A percentile compares a stretch with the other conserved stretches of the same genome.
These are phyloP conservation scores for Athetis lepigone DNA, from an alignment of 2,888 invertebrate genomes.

Conservation along the genomic window DNA sequence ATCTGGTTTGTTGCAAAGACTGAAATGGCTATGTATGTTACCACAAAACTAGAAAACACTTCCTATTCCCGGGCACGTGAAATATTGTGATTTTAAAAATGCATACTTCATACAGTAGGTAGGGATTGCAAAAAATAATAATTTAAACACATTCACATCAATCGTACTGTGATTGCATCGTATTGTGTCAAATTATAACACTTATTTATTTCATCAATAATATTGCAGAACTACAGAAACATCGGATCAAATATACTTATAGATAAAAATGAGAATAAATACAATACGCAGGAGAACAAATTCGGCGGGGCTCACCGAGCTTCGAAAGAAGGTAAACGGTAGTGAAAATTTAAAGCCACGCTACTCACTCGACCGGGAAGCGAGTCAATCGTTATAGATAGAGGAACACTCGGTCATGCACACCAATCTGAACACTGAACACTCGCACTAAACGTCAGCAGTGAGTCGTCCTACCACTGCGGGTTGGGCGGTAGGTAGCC, in stretches of 20 bases:
- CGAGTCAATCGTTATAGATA: constrained; percentile 51
- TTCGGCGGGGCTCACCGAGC: constrained; percentile 45
- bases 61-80: constrained; percentile 12
- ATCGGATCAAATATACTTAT: constrained; percentile 45
- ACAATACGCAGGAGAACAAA: constrained; percentile 56
- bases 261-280: constrained; percentile 60
- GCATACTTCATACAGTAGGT: constrained; percentile 2
- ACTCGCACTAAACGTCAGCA: constrained; percentile 51
- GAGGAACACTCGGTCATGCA: constrained; percentile 52
- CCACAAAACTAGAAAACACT: constrained; percentile 38
- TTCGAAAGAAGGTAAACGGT: constrained; percentile 56
- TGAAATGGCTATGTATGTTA: constrained; percentile 37
- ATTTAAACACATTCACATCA: constrained; percentile 37
- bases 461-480: constrained; percentile 79
- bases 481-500: constrained; percentile 83
- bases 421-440: constrained; percentile 54
- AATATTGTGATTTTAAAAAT: constrained; percentile 28
- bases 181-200: constrained; percentile 20
- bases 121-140: constrained; percentile 29
- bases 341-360: constrained; percentile 67
- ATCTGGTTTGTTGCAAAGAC: constrained; percentile 6
- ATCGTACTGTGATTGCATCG: constrained; percentile 11
- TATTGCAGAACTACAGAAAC: constrained; percentile 33
- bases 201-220: constrained; percentile 28
- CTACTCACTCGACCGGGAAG: constrained; percentile 64